Evolutionary conservation across 2,888 invertebrate species (phyloP), one percentile per base, ranked within the genome.

Genomic region (Drosophila pseudotakahashii): DNA sequence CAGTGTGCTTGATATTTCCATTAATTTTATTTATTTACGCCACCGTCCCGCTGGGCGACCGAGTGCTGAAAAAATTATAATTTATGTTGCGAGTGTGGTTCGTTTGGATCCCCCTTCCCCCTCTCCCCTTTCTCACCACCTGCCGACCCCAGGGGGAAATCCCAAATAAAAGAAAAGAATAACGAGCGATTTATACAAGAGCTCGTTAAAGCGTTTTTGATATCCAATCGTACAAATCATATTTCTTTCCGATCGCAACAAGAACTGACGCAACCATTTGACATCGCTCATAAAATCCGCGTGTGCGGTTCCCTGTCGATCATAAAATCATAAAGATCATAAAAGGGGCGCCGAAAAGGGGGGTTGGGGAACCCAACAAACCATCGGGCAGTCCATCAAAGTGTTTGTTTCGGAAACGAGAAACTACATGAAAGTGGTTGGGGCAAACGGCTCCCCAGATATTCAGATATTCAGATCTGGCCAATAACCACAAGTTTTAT

Each of bases 161-260:
- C 74, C 76, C 64, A 48, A 9, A 16, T 11, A 3, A 10, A 30
- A 5, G 19, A 26, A 34, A 36, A 36, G 37, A n/a, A 30, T 10
- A 7, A 57, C 32, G 14, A 60, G 37, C n/a, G 16, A 30, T 7
- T 7, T n/a, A 23, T 7, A 30, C 48, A 69, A 57, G 50, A 59
- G 63, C 73, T 83, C 87, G 66, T 88, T 85, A 82, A 88, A 70
- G 26, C 26, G n/a, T 23, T 73, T 66, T 72, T 86, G 77, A 79
- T 88, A 75, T 77, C 51, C 68, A 66, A 88, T 82, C 80, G 72
- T 66, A 77, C 78, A 88, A 82, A 88, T 86, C 87, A 82, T 86
- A 77, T 75, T 77, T 86, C 73, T 61, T 72, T 54, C 57, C 57
- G 81, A 83, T 78, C 73, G 55, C 68, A 70, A 77, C 64, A 55